Conservation (phyloP, 1,140 invertebrate genomes). For the Bombus confusus region DNA sequence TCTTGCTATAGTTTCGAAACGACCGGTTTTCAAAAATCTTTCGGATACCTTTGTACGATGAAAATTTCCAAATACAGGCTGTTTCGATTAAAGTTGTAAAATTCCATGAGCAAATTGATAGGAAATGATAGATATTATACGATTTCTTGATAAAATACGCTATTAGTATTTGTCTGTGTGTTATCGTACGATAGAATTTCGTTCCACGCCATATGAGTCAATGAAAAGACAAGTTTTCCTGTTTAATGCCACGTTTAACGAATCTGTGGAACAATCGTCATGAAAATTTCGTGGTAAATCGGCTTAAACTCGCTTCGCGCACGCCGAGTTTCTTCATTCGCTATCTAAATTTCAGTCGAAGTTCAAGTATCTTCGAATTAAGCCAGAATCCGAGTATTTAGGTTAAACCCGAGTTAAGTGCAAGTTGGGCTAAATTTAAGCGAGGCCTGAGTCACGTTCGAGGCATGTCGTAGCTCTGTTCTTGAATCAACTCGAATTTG, state of each 20-base stretch:
- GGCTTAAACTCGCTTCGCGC: background rate
- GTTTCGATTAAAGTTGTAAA: background rate
- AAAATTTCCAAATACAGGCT: background rate
- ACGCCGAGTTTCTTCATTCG: background rate
- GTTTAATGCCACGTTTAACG: background rate
- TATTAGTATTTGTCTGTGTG: background rate
- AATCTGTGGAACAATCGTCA: too few relatives aligned
- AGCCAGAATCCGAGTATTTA: conserved; percentile 10
- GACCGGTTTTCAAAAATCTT: background rate
- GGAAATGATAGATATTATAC: background rate
- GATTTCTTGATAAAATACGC: background rate
- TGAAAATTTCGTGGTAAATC: background rate
- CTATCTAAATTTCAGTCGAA: background rate
- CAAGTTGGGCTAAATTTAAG: conserved; percentile 32
- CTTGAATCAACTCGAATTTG: conserved; percentile 1
- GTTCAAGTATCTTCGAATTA: conserved; percentile 11
- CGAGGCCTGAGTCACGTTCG: background rate
- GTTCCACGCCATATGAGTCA: background rate
- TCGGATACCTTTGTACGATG: too few relatives aligned
- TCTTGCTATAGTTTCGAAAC: background rate
- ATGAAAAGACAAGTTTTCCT: background rate
- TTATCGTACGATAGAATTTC: background rate
- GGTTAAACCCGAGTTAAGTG: conserved; percentile 30
- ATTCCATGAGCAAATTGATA: background rate
- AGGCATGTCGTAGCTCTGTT: background rate